Conservation (phyloP, 2,888 invertebrate species). For the Drosophila lacicola region DNA sequence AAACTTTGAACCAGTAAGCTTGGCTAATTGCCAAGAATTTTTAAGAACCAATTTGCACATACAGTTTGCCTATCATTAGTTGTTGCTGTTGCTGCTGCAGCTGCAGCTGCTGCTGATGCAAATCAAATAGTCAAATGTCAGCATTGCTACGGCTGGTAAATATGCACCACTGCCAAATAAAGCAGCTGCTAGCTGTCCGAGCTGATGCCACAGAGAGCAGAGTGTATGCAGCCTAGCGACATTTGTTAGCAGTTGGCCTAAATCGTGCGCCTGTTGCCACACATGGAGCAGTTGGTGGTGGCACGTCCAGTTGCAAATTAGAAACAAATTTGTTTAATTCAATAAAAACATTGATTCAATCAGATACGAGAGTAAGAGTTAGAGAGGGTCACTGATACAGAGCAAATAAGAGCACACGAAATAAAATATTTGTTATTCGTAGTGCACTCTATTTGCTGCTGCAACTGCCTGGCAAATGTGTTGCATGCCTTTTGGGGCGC, state of each 20-base stretch:
- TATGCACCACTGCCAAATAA: conserved; percentile 38
- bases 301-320: conserved; percentile 48
- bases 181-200: conserved; percentile 6
- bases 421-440: conserved; percentile 29
- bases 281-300: conserved; percentile 1
- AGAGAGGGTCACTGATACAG: background rate
- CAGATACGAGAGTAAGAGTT: conserved; percentile 24
- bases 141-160: conserved; percentile 30
- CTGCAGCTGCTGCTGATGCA: conserved; percentile 17
- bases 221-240: conserved; percentile 22
- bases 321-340: conserved; percentile 69
- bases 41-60: conserved; percentile 61
- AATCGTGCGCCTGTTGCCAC: conserved; percentile 5
- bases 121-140: conserved; percentile 48
- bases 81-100: conserved; percentile 2
- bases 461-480: conserved; percentile 4
- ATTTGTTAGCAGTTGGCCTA: conserved; percentile 31
- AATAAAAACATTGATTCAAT: conserved; percentile 68
- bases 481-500: conserved; percentile 7
- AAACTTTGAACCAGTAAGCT: conserved; percentile 21
- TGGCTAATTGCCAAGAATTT: conserved; percentile 25
- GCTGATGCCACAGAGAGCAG: background rate
- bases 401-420: conserved; percentile 23
- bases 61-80: conserved; percentile 31
- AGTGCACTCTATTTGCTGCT: conserved; percentile 11